Conservation (phyloP, 1,140 invertebrate species). For the Leptestheria dahalacensis region DNA sequence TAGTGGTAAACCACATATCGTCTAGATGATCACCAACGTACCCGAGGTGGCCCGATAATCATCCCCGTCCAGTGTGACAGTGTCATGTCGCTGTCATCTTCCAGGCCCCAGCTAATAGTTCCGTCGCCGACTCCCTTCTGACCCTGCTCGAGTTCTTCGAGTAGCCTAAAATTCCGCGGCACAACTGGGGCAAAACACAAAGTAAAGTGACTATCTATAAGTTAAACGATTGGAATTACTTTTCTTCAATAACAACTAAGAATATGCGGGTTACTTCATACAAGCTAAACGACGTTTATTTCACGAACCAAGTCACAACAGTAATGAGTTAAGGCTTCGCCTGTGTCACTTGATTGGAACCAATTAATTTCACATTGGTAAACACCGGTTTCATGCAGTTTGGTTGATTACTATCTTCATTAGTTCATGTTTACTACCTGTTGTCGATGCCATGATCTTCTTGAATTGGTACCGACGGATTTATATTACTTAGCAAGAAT, state of each 20-base stretch:
- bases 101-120: slow-evolving; percentile 96
- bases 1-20: not conserved
- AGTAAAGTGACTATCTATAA: not conserved
- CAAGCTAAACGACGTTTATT: too few species aligned
- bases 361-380: too few species aligned
- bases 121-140: slow-evolving; percentile 98
- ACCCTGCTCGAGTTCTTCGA: slow-evolving; percentile 96
- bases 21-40: slow-evolving; percentile 35
- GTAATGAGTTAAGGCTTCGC: too few species aligned
- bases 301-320: too few species aligned
- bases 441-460: not conserved
- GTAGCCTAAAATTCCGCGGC: slow-evolving; percentile 90
- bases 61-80: slow-evolving; percentile 96
- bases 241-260: too few species aligned
- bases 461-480: too few species aligned
- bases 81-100: slow-evolving; percentile 97
- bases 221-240: too few species aligned
- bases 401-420: not conserved
- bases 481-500: too few species aligned
- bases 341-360: too few species aligned
- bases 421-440: not conserved
- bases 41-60: slow-evolving; percentile 95
- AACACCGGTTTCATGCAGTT: not conserved
- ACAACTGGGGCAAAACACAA: slow-evolving; percentile 59
- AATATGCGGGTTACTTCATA: too few species aligned